Conservation (phyloP, 2,888 invertebrate genomes). For the Drosophila anomelani region DNA sequence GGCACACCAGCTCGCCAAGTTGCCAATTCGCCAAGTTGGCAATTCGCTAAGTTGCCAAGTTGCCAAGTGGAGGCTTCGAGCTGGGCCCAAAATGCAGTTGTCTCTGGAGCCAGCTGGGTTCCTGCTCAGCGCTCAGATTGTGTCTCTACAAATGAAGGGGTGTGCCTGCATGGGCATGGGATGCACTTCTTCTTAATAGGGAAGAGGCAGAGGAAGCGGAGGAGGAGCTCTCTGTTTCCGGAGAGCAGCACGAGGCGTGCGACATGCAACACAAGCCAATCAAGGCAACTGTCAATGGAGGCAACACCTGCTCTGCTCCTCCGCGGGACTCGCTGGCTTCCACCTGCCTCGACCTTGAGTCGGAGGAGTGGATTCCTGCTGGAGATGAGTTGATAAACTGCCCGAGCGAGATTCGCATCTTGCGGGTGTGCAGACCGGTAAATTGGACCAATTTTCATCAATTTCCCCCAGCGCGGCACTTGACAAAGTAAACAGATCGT, state of each 20-base stretch:
- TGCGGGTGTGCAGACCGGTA: constrained; percentile 46
- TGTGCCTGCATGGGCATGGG: constrained; percentile 45
- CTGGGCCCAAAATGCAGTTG: constrained; percentile 66
- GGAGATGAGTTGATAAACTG: constrained; percentile 29
- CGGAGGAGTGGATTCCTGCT: constrained; percentile 10
- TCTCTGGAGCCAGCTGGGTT: constrained; percentile 44
- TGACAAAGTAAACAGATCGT: constrained; percentile 40
- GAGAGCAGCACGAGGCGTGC: constrained; percentile 47
- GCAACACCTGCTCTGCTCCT: constrained; percentile 66
- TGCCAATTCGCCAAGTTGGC: constrained; percentile 34
- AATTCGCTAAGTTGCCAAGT: constrained; percentile 14
- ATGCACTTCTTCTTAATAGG: background rate
- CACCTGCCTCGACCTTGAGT: constrained; percentile 62
- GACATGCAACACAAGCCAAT: constrained; percentile 69
- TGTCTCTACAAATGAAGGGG: constrained; percentile 50
- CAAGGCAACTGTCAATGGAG: constrained; percentile 71
- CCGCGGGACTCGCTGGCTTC: constrained; percentile 21
- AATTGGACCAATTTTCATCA: constrained; percentile 38
- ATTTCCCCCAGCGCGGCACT: constrained; percentile 32
- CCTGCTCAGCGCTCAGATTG: constrained; percentile 18
- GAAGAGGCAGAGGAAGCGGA: constrained; percentile 12
- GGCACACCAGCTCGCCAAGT: constrained; percentile 50
- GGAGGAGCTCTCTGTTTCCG: constrained; percentile 12
- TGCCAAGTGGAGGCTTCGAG: constrained; percentile 43
- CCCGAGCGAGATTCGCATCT: constrained; percentile 23